A percentile compares a stretch with the other conserved stretches of the same genome.
phyloP scores from a whole-genome alignment of 2,888 invertebrate species.

The Ceratothoa steindachneri region DNA sequence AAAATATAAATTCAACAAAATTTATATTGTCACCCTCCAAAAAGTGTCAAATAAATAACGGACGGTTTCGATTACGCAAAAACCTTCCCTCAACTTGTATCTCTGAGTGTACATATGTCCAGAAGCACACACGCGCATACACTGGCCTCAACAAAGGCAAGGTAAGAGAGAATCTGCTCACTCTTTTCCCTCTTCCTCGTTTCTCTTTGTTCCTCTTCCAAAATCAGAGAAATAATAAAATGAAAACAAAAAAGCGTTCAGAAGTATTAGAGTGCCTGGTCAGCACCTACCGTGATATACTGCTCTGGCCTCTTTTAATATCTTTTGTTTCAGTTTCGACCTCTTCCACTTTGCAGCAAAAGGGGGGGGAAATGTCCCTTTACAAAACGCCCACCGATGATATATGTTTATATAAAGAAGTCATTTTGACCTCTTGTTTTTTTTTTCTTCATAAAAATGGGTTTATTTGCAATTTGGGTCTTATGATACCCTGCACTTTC shows the following conservation, averaged over 20 bases:
- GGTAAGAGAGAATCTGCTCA: slow-evolving; percentile 3
- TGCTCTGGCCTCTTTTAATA: slow-evolving; percentile 5
- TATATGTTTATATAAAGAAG: background rate
- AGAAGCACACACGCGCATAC: no score
- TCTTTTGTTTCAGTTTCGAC: background rate
- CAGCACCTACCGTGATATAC: background rate
- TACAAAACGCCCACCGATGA: background rate
- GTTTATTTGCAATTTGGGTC: no score
- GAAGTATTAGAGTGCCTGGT: background rate
- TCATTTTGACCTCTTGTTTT: no score
- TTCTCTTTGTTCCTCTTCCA: no score
- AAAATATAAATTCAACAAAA: slow-evolving; percentile 8
- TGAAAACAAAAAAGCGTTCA: background rate
- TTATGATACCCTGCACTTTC: no score
- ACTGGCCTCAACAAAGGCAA: background rate
- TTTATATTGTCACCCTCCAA: background rate
- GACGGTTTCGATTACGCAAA: slow-evolving; percentile 7
- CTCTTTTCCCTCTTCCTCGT: no score
- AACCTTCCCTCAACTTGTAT: background rate
- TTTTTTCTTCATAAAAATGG: no score
- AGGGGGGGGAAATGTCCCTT: background rate
- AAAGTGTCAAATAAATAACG: slow-evolving; percentile 8
- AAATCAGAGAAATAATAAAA: background rate
- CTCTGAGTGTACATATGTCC: background rate
- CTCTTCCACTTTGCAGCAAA: background rate